These are phyloP conservation scores for Pseudococcus viburni DNA, from an alignment of 2,888 invertebrate species.

Conservation along the genomic window DNA sequence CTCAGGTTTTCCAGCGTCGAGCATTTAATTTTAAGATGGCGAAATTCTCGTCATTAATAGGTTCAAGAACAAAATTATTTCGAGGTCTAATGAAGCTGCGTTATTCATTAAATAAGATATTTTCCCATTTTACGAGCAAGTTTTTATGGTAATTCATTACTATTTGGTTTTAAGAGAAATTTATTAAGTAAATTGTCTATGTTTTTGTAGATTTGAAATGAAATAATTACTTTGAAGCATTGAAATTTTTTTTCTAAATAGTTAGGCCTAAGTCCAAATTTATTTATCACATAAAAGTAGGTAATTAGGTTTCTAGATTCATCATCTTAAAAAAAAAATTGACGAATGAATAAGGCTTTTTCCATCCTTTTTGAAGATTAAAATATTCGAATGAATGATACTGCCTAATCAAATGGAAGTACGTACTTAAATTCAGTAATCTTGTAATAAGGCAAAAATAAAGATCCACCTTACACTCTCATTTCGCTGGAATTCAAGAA, in stretches of 20 bases:
- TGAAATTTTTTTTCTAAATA: too few species aligned
- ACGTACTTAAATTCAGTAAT: too few species aligned
- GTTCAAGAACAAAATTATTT: not conserved
- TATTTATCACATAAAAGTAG: too few species aligned
- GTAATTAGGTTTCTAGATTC: too few species aligned
- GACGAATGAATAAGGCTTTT: too few species aligned
- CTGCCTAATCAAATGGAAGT: too few species aligned
- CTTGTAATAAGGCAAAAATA: too few species aligned
- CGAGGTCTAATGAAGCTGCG: not conserved
- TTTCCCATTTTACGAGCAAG: not conserved
- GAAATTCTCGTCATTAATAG: conserved; percentile 1
- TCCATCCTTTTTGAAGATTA: too few species aligned
- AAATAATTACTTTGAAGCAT: not conserved
- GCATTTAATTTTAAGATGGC: not conserved
- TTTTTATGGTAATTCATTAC: not conserved
- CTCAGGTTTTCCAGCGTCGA: not conserved
- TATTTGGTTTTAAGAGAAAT: not conserved
- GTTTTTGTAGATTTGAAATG: not conserved
- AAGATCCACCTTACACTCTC: not conserved
- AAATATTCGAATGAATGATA: too few species aligned
- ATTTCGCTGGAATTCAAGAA: not conserved
- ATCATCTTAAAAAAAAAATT: too few species aligned
- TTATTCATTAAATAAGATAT: not conserved
- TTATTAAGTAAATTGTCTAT: too few species aligned
- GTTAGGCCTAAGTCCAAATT: too few species aligned